Conservation (phyloP, 2,888 invertebrate species). For the Deilephila porcellus region DNA sequence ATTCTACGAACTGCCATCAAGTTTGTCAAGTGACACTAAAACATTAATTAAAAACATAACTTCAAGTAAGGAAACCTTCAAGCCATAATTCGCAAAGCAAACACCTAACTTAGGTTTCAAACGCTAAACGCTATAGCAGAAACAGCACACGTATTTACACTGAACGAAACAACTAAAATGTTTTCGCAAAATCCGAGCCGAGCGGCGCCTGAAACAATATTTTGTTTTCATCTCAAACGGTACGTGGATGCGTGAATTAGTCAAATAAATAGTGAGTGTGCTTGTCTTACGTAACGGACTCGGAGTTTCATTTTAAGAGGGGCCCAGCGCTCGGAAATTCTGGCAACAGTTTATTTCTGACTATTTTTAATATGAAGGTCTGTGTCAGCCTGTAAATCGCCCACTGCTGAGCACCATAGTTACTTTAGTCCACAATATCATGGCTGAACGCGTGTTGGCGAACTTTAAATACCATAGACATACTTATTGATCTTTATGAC, state of each 20-base stretch:
- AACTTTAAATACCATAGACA: too few relatives aligned
- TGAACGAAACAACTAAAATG: constrained; percentile 31
- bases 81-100: background rate
- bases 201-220: constrained; percentile 52
- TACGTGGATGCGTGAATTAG: constrained; percentile 28
- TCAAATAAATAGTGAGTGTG: constrained; percentile 40
- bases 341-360: background rate
- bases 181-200: constrained; percentile 44
- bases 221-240: constrained; percentile 52
- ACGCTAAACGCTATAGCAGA: background rate
- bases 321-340: background rate
- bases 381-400: too few relatives aligned
- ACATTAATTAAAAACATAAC: background rate
- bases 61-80: background rate
- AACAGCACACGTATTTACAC: constrained; percentile 2
- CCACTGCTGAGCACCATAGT: too few relatives aligned
- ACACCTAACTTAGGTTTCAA: background rate
- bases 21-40: background rate
- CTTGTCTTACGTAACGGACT: constrained; percentile 31
- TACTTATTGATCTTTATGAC: too few relatives aligned
- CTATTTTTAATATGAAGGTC: background rate
- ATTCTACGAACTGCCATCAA: background rate
- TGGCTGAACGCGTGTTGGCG: too few relatives aligned
- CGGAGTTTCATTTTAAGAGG: background rate
- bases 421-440: too few relatives aligned